Evolutionary conservation across 2,113 vertebrate genomes (phyloP).

Genomic region (Leucoraja erinaceus): DNA sequence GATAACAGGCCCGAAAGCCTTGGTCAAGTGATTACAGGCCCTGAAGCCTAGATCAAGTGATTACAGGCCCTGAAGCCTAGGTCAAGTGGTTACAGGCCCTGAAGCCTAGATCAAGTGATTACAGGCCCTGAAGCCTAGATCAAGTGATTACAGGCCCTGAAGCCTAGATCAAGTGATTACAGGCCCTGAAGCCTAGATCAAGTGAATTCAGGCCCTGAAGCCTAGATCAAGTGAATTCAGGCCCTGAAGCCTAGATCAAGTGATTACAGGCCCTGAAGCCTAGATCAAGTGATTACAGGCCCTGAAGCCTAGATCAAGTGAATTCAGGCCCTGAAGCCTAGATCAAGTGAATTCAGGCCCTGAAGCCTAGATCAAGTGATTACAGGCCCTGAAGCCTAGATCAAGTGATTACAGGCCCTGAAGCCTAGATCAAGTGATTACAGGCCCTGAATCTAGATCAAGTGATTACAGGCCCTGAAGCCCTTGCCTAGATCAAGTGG

Average conservation of each 20-base stretch:
- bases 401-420: too few species aligned
- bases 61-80: not conserved
- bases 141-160: not conserved
- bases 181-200: too few species aligned
- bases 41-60: not conserved
- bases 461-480: not conserved
- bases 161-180: not conserved
- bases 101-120: not conserved
- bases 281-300: too few species aligned
- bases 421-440: too few species aligned
- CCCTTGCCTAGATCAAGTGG: not conserved
- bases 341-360: too few species aligned
- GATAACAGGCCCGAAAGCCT: not conserved
- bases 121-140: not conserved
- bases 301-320: too few species aligned
- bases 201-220: too few species aligned
- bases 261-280: too few species aligned
- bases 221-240: not conserved
- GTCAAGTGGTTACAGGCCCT: not conserved
- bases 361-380: too few species aligned
- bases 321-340: too few species aligned
- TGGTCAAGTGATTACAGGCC: not conserved
- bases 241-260: too few species aligned
- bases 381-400: too few species aligned
- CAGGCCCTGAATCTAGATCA: constrained; percentile 4